These are phyloP conservation scores for Epizoanthus fatuus DNA, from an alignment of 92 coral and sea anemone species.

Conservation along the genomic window DNA sequence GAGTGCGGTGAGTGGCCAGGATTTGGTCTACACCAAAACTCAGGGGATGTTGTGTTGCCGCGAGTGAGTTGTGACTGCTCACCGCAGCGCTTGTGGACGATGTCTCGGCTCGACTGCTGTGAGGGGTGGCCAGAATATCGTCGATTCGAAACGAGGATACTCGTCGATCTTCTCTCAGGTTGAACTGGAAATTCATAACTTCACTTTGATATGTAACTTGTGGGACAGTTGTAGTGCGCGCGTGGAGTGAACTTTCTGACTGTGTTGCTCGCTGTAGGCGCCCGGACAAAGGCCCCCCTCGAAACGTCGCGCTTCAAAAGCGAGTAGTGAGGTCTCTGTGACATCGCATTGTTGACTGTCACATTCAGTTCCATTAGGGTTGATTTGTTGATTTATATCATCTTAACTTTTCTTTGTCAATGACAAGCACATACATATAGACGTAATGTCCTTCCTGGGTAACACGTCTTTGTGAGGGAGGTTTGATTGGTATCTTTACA, in stretches of 20 bases:
- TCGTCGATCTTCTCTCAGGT: slow-evolving; percentile 62
- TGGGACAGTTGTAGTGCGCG: background rate
- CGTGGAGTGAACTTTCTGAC: background rate
- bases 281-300: slow-evolving; percentile 51
- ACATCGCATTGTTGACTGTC: slow-evolving; percentile 94
- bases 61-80: slow-evolving; percentile 39
- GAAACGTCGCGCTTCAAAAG: slow-evolving; percentile 72
- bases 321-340: slow-evolving; percentile 94
- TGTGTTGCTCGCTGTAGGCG: slow-evolving; percentile 8
- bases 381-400: slow-evolving; percentile 97
- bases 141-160: slow-evolving; percentile 92
- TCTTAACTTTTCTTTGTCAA: slow-evolving; percentile 90
- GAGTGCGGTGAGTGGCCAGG: slow-evolving; percentile 63
- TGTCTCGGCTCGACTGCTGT: slow-evolving; percentile 45
- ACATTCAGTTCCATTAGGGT: slow-evolving; percentile 90
- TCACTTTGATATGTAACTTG: background rate
- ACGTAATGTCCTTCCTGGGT: slow-evolving; percentile 85
- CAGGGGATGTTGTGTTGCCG: slow-evolving; percentile 63
- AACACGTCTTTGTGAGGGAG: slow-evolving; percentile 60
- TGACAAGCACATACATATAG: slow-evolving; percentile 91
- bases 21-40: slow-evolving; percentile 94
- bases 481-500: slow-evolving; percentile 62
- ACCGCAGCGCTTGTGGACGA: slow-evolving; percentile 55
- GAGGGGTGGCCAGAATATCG: slow-evolving; percentile 84
- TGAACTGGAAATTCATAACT: slow-evolving; percentile 64